Percentiles rank a stretch among this genome's conserved stretches.
phyloP scores from a whole-genome alignment of 2,888 invertebrate species.

The Sipunculus nudus region DNA sequence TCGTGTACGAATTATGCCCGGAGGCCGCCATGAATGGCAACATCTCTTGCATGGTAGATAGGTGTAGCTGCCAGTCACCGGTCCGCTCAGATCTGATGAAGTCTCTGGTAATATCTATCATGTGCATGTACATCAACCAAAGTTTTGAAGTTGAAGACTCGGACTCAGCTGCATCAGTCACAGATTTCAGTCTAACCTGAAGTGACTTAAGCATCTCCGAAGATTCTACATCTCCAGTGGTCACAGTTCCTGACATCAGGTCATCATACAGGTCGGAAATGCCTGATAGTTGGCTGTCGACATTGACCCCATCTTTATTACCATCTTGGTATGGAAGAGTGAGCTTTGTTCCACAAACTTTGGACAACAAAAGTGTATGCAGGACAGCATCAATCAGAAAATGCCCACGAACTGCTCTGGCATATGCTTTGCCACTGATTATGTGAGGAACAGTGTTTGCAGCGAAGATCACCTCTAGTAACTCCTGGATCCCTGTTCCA shows the following conservation, averaged over 20 bases:
- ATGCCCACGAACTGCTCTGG: slow-evolving; percentile 40
- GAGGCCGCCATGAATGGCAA: slow-evolving; percentile 43
- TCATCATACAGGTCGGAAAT: too few relatives aligned
- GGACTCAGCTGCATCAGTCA: not conserved
- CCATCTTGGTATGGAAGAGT: not conserved
- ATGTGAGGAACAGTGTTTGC: slow-evolving; percentile 43
- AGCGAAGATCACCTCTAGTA: slow-evolving; percentile 43
- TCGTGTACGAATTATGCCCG: slow-evolving; percentile 57
- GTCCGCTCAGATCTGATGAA: slow-evolving; percentile 42
- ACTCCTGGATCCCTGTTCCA: slow-evolving; percentile 42
- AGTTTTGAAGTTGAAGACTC: slow-evolving; percentile 25
- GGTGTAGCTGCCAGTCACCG: slow-evolving; percentile 42
- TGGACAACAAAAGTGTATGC: not conserved
- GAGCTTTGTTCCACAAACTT: too few relatives aligned
- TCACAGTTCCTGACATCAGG: too few relatives aligned
- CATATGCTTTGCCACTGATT: slow-evolving; percentile 44
- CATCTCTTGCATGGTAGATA: slow-evolving; percentile 35
- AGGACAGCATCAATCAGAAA: slow-evolving; percentile 35
- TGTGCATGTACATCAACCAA: slow-evolving; percentile 42
- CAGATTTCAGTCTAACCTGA: too few relatives aligned
- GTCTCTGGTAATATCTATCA: slow-evolving; percentile 35
- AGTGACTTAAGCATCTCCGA: too few relatives aligned
- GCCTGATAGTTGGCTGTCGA: too few relatives aligned
- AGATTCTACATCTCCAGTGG: too few relatives aligned
- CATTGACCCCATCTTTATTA: not conserved